phyloP scores from a whole-genome alignment of 2,113 vertebrate species.

The Tachysurus vachellii region DNA sequence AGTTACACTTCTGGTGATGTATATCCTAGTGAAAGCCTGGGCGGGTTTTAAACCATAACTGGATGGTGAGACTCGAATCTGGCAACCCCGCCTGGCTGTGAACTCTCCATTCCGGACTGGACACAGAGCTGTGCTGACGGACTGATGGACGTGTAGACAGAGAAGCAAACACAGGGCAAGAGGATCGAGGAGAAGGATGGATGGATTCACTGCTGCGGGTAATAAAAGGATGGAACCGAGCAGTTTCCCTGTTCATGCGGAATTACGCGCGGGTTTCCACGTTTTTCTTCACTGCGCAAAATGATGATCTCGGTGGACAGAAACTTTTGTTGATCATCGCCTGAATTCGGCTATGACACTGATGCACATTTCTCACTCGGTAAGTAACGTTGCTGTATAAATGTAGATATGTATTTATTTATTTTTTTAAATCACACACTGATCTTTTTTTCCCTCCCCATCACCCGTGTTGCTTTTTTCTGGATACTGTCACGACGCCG shows the following conservation, averaged over 20 bases:
- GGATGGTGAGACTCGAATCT: slow-evolving; percentile 13
- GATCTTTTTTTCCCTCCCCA: not conserved
- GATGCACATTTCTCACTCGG: slow-evolving; percentile 32
- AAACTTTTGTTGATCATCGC: slow-evolving; percentile 47
- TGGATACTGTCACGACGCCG: slow-evolving; percentile 33
- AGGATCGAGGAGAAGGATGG: slow-evolving; percentile 32
- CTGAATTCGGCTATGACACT: slow-evolving; percentile 2
- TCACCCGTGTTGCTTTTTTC: not conserved
- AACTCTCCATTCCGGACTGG: slow-evolving; percentile 50
- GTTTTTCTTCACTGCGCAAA: slow-evolving; percentile 18
- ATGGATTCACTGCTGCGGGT: not conserved
- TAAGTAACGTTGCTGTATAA: slow-evolving; percentile 27
- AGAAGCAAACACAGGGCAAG: not conserved
- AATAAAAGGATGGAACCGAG: not conserved
- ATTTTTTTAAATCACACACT: not conserved
- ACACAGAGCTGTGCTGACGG: slow-evolving; percentile 44
- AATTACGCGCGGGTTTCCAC: slow-evolving; percentile 25
- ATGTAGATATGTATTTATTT: not conserved
- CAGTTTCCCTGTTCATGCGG: slow-evolving; percentile 17
- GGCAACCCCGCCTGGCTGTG: slow-evolving; percentile 31
- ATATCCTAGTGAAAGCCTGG: not conserved
- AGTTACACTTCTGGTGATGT: not conserved
- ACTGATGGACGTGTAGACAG: slow-evolving; percentile 30
- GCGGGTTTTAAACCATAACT: not conserved
- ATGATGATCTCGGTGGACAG: slow-evolving; percentile 19